Base-by-base conservation (phyloP, 2,888 invertebrate genomes). In the Timandra comae region DNA sequence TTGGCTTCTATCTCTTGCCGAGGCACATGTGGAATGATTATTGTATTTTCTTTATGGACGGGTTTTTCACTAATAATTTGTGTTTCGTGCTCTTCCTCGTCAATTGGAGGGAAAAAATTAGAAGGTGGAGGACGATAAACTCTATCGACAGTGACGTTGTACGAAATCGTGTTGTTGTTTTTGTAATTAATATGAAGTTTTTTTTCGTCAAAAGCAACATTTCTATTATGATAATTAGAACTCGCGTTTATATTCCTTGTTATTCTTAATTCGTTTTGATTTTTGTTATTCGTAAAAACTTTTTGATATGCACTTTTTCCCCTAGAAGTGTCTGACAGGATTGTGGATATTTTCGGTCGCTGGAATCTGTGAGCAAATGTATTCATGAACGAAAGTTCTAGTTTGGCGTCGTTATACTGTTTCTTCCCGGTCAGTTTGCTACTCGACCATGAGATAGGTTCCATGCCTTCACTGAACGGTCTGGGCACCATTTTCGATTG, bases 401-500 rank as follows among this genome's bases (percentile, higher is more conserved):
- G 62, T 25, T 61, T 43, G 0, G 40, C 47, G 28, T 61, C 57
- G 3, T 22, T 21, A 7, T 30, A 26, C 6, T 27, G 25, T 7
- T 11, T 20, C 19, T 16, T 5, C 7, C 27, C 20, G 11, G 39
- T 36, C 6, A 21, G 19, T 11, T 35, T 37, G 19, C 9, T 27
- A 35, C 37, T 30, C 3, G 29, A 20, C 33, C 34, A 20, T 4
- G 23, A 16, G 6, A 16, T 16, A 16, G 16, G 16, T 11, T 9
- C 11, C 12, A 39, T 26, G 4, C 23, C 31, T 11, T 72, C 74
- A 46, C 74, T 78, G 37, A 78, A 80, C 2, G 81, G 78, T 27
- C 63, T 65, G 40, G 71, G 79, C 7, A 81, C 69, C 82, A 84
- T 84, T 65, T 81, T 82, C 2, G 76, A 72, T 39, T 80, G 76